Base-by-base conservation (phyloP, 2,113 vertebrate species). In the Echinops telfairi region DNA sequence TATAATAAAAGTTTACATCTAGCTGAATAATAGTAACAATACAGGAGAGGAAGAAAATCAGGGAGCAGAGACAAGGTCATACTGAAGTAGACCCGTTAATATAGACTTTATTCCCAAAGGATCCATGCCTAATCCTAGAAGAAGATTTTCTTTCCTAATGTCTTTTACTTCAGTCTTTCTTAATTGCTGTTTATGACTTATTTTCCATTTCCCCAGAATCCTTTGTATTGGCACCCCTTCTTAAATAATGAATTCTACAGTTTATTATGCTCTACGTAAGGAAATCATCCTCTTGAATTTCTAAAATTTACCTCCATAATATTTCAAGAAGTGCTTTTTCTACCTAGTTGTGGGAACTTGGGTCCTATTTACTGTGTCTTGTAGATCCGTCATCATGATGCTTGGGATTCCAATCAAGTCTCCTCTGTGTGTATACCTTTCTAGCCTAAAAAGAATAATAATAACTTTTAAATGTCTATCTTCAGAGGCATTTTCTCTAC, bases 1-100 rank as follows among this genome's bases (percentile, higher is more conserved):
- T 81, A 53, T n/a, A 86, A 83, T 43, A 89, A 89, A 86, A 93
- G 27, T 19, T 85, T 29, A 53, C 25, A 60, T 79, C 88, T 88
- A 86, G 12, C 19, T 93, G 14, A 77, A 57, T 71, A 89, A 53
- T 27, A 81, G 17, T 68, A 91, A 60, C 57, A 88, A 31, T 82
- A 40, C 60, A 76, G 25, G 1, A 81, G 31, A 31, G 36, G 22
- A 71, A 77, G 87, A 84, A 19, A 76, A 40, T 15, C 43, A 60
- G 2, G 23, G 1, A 31, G 10, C 9, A 4, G n/a, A 83, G 43
- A 0, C 5, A 70, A 38, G 31, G 2, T 31, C 68, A 64, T 53
- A 58, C 3, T 15, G 1, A 14, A 58, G 78, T 78, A 77, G 77
- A 89, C 23, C 62, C 40, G 75, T 86, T 53, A 53, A 9, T 38